phyloP scores from a whole-genome alignment of 2,797 vertebrate genomes.

The Periparus ater region DNA sequence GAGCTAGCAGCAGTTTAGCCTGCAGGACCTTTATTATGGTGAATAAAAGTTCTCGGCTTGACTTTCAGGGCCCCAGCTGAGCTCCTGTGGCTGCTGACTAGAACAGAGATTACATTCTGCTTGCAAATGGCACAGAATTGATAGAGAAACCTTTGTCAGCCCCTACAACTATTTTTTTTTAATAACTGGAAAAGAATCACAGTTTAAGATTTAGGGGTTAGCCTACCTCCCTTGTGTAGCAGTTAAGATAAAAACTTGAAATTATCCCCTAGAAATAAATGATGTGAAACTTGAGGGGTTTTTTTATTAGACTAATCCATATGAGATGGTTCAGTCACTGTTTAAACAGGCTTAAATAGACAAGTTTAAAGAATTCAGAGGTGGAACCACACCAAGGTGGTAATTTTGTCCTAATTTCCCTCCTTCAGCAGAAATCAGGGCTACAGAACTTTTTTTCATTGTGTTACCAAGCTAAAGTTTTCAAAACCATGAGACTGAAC shows the following conservation, averaged over 20 bases:
- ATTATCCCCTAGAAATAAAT: not conserved
- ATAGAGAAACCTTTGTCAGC: not conserved
- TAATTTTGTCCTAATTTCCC: not conserved
- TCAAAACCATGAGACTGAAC: not conserved
- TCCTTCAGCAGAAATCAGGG: not conserved
- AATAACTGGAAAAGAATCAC: not conserved
- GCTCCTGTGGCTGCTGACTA: not conserved
- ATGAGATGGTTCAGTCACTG: not conserved
- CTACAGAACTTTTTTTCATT: not conserved
- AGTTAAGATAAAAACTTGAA: not conserved
- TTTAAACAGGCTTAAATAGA: not conserved
- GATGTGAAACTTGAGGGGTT: accelerated
- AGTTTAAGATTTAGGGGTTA: not conserved
- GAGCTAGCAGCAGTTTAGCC: not conserved
- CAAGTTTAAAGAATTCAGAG: not conserved
- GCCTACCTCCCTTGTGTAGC: not conserved
- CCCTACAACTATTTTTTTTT: not conserved
- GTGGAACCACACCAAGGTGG: not conserved
- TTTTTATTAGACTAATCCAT: not conserved
- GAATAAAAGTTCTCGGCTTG: not conserved
- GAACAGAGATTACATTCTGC: not conserved
- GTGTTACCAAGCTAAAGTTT: not conserved
- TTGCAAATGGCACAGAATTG: not conserved
- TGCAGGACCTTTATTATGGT: not conserved
- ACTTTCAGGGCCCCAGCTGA: not conserved